Evolutionary conservation across 1,140 invertebrate species (phyloP).

Genomic region (Propsilocerus akamusi): DNA sequence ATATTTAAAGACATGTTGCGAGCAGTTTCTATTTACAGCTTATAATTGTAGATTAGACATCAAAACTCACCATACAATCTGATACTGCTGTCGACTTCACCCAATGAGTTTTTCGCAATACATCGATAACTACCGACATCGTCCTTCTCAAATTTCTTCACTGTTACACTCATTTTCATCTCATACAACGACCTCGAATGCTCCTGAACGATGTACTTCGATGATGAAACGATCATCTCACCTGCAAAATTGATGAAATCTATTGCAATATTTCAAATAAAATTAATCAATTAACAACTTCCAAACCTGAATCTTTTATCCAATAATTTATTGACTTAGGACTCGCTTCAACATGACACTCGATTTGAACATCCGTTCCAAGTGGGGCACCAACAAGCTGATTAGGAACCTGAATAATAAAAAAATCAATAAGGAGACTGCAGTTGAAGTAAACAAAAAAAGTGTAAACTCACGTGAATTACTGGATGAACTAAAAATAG

Average conservation of each 20-base stretch:
- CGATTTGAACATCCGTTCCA: constrained; percentile 67
- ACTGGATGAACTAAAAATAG: constrained; percentile 54
- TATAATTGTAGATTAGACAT: constrained; percentile 8
- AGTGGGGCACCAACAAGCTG: constrained; percentile 74
- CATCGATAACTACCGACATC: constrained; percentile 78
- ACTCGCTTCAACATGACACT: constrained; percentile 77
- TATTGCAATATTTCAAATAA: constrained; percentile 7
- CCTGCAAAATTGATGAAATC: constrained; percentile 28
- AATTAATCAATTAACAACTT: too few relatives aligned
- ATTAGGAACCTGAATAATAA: constrained; percentile 42
- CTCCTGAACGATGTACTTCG: constrained; percentile 63
- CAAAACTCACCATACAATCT: constrained; percentile 72
- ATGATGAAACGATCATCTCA: constrained; percentile 65
- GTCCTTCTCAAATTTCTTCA: constrained; percentile 51
- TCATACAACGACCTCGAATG: constrained; percentile 55
- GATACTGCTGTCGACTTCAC: constrained; percentile 75
- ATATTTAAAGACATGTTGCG: constrained; percentile 8
- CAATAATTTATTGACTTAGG: constrained; percentile 81
- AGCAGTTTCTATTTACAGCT: not conserved
- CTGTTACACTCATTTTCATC: constrained; percentile 63
- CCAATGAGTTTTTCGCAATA: constrained; percentile 79
- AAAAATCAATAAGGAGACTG: not conserved
- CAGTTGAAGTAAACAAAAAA: not conserved
- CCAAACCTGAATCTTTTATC: constrained; percentile 58
- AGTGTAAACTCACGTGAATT: constrained; percentile 31